Conservation (phyloP, 2,888 invertebrate genomes). For the Agapostemon virescens region DNA sequence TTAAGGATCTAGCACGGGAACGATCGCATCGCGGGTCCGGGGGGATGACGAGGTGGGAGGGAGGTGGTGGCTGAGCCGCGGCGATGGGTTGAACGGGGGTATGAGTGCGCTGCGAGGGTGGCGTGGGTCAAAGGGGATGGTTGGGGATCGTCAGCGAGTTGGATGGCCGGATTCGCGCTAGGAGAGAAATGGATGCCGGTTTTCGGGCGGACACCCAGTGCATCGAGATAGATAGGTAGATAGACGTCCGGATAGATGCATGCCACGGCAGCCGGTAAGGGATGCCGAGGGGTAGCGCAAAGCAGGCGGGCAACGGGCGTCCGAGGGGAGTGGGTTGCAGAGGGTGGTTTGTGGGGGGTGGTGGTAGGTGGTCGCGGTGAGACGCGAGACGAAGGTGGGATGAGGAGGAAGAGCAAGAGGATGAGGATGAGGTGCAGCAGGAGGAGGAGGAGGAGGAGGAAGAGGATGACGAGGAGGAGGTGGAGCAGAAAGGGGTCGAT, state of each 20-base stretch:
- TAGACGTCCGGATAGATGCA: slow-evolving; percentile 72
- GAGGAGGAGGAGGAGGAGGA: slow-evolving; percentile 52
- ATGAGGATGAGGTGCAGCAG: slow-evolving; percentile 60
- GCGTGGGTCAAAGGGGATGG: background rate
- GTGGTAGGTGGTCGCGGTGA: slow-evolving; percentile 67
- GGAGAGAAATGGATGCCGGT: slow-evolving; percentile 62
- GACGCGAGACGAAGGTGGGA: slow-evolving; percentile 63
- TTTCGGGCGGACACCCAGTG: slow-evolving; percentile 72
- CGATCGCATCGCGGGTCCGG: slow-evolving; percentile 37
- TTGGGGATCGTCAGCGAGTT: slow-evolving; percentile 30
- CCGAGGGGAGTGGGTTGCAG: slow-evolving; percentile 53
- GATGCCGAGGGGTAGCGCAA: slow-evolving; percentile 64
- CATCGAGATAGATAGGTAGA: slow-evolving; percentile 71
- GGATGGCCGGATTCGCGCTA: slow-evolving; percentile 24
- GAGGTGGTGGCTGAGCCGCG: background rate
- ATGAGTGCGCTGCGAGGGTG: background rate
- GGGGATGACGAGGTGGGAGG: background rate
- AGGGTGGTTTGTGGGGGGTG: slow-evolving; percentile 20
- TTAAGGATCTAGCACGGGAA: slow-evolving; percentile 48
- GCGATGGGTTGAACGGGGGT: background rate
- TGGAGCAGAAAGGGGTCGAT: slow-evolving; percentile 60
- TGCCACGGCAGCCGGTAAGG: slow-evolving; percentile 69
- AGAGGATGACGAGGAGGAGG: slow-evolving; percentile 64
- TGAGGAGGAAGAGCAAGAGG: slow-evolving; percentile 61
- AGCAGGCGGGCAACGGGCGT: slow-evolving; percentile 56